Conservation (phyloP, 37 sponge, comb jelly and placozoan species). For the Spongia lamella region DNA sequence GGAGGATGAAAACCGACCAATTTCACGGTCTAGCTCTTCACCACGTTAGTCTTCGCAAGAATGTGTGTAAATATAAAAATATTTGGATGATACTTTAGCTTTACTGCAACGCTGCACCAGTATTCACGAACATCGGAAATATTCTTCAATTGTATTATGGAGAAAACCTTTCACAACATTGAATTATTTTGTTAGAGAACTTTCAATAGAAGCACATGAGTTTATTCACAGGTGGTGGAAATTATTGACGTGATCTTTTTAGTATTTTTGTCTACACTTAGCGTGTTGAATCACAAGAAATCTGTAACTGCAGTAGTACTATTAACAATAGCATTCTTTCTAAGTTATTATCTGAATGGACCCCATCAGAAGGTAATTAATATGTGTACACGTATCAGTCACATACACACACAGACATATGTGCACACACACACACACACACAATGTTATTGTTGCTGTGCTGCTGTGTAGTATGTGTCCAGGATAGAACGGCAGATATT, state of each 20-base stretch:
- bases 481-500: slow-evolving; percentile 38
- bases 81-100: too few species aligned
- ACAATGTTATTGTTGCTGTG: not conserved
- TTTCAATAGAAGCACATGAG: slow-evolving; percentile 45
- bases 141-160: slow-evolving; percentile 81
- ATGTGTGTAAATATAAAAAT: too few species aligned
- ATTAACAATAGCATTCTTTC: slow-evolving; percentile 7
- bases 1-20: too few species aligned
- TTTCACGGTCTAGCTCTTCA: too few species aligned
- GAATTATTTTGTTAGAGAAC: slow-evolving; percentile 70
- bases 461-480: slow-evolving; percentile 43
- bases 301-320: slow-evolving; percentile 28
- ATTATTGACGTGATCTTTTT: not conserved
- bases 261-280: not conserved
- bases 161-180: slow-evolving; percentile 75
- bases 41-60: too few species aligned
- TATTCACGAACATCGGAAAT: too few species aligned
- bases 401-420: not conserved
- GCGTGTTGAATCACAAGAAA: slow-evolving; percentile 60
- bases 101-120: too few species aligned
- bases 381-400: too few species aligned
- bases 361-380: slow-evolving; percentile 70
- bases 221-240: slow-evolving; percentile 38
- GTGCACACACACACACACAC: not conserved
- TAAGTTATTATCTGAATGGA: slow-evolving; percentile 61